A percentile compares a stretch with the other conserved stretches of the same genome.
These are phyloP conservation scores for Rhinichthys osculus DNA, from an alignment of 2,797 vertebrate species.

Conservation along the genomic window DNA sequence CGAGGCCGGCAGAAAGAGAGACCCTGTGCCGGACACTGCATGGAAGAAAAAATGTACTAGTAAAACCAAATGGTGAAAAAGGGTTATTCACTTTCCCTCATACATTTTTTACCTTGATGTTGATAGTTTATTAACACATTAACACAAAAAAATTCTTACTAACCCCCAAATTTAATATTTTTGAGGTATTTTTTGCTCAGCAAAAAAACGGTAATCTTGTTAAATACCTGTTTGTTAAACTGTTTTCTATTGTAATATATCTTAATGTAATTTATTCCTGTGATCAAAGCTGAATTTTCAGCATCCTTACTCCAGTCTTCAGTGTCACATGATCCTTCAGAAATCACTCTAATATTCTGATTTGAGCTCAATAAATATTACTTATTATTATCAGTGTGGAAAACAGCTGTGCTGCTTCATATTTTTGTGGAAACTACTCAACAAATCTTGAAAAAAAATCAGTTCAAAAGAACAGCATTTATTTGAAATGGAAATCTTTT, in stretches of 20 bases:
- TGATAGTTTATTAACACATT: not conserved
- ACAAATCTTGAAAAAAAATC: too few species aligned
- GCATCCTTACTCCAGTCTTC: not conserved
- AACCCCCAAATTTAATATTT: not conserved
- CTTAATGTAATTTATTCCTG: not conserved
- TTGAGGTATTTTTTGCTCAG: not conserved
- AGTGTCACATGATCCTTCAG: not conserved
- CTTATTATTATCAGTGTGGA: not conserved
- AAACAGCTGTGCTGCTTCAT: not conserved
- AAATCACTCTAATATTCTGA: not conserved
- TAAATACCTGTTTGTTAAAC: too few species aligned
- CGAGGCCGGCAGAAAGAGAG: conserved; percentile 26
- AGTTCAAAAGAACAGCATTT: not conserved
- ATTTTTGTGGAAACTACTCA: not conserved
- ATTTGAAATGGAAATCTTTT: not conserved
- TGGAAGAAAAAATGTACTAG: too few species aligned
- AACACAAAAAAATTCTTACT: not conserved
- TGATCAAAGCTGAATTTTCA: not conserved
- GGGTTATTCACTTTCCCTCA: not conserved
- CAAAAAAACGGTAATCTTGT: not conserved
- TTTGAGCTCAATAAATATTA: not conserved
- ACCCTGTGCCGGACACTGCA: not conserved
- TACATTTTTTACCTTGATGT: too few species aligned
- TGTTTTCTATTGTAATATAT: not conserved
- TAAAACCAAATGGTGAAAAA: not conserved